Conservation (phyloP, 2,888 invertebrate species). For the Mesochorus sp. region DNA sequence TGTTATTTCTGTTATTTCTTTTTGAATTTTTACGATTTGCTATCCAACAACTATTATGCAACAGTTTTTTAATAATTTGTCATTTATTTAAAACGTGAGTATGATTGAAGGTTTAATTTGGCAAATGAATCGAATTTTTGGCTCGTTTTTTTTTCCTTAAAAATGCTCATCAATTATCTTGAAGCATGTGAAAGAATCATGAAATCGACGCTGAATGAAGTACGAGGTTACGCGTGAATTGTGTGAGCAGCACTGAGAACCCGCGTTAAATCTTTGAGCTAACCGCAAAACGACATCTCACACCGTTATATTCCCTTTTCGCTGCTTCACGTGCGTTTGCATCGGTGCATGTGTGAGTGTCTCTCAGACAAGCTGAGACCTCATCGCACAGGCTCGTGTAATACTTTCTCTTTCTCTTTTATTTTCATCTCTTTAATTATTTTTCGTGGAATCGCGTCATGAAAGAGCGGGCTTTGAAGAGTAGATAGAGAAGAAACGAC, state of each 20-base stretch:
- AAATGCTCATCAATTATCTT: too few species aligned
- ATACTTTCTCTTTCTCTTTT: conserved; percentile 56
- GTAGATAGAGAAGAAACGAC: neutral
- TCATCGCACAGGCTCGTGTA: conserved; percentile 23
- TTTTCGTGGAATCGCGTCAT: conserved; percentile 55
- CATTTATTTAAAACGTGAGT: too few species aligned
- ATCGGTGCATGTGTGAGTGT: neutral
- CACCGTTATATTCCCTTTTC: conserved; percentile 42
- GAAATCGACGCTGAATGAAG: neutral
- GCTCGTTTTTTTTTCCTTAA: too few species aligned
- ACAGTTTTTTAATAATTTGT: too few species aligned
- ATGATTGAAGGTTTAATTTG: too few species aligned
- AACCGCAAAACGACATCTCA: conserved; percentile 47
- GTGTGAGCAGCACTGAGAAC: conserved; percentile 56
- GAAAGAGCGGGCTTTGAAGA: conserved; percentile 18
- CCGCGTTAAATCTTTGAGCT: conserved; percentile 43
- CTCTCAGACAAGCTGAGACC: conserved; percentile 7
- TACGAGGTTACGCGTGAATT: too few species aligned
- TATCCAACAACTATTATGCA: too few species aligned
- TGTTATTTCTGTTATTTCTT: too few species aligned
- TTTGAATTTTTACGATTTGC: too few species aligned
- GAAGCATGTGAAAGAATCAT: too few species aligned
- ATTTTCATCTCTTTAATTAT: conserved; percentile 58
- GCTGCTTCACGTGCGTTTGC: neutral
- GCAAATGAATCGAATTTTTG: too few species aligned